Evolutionary conservation across 2,797 vertebrate species (phyloP).

Genomic region (Etheostoma perlongum): DNA sequence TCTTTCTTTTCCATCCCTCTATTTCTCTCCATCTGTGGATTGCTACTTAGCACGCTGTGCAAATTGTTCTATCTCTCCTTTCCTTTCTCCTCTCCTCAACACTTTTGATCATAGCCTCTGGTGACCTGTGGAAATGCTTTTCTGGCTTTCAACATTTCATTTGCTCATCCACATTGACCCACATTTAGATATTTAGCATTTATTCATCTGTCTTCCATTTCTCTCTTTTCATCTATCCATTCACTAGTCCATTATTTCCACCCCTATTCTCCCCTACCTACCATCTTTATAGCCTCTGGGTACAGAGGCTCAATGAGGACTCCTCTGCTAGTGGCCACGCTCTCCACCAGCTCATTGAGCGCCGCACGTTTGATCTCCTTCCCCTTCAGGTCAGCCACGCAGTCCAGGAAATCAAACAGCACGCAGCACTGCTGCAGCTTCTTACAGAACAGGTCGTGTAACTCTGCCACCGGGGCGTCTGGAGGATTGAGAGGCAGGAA

Average conservation of each 20-base stretch:
- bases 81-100: slow-evolving; percentile 4
- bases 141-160: slow-evolving; percentile 15
- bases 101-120: slow-evolving; percentile 24
- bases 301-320: slow-evolving; percentile 94
- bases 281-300: slow-evolving; percentile 95
- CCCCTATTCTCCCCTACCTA: slow-evolving; percentile 57
- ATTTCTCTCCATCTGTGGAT: slow-evolving; percentile 44
- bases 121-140: slow-evolving; percentile 19
- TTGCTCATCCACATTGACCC: background rate
- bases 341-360: slow-evolving; percentile 94
- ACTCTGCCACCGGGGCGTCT: slow-evolving; percentile 92
- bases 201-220: background rate
- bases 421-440: slow-evolving; percentile 95
- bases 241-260: background rate
- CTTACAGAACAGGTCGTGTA: slow-evolving; percentile 94
- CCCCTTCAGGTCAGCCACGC: slow-evolving; percentile 94
- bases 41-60: slow-evolving; percentile 33
- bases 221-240: background rate
- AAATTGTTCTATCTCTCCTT: slow-evolving; percentile 3
- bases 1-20: slow-evolving; percentile 39
- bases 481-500: slow-evolving; percentile 25
- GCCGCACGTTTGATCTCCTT: slow-evolving; percentile 95
- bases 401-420: slow-evolving; percentile 95
- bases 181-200: background rate
- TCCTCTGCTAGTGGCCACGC: slow-evolving; percentile 92